phyloP scores from a whole-genome alignment of 2,113 vertebrate genomes.

The Dendrocopos noguchii region DNA sequence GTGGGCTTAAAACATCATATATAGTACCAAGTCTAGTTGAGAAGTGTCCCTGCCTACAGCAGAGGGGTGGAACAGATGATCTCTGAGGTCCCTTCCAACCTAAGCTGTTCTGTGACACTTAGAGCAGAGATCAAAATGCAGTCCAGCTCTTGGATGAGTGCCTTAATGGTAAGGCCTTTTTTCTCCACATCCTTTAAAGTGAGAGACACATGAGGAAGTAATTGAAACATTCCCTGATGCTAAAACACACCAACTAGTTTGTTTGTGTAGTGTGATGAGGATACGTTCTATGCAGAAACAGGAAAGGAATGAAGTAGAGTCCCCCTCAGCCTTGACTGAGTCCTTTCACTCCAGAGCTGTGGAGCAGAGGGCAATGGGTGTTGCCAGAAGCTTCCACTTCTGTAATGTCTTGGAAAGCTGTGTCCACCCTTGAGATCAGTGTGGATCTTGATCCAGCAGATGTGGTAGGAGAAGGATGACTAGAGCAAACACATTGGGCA shows the following conservation, averaged over 20 bases:
- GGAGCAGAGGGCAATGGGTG: neutral
- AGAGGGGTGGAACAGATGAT: no score
- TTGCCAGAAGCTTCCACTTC: neutral
- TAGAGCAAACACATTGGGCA: fast-evolving
- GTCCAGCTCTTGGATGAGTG: neutral
- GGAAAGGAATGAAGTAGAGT: neutral
- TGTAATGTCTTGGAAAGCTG: neutral
- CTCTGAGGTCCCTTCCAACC: no score
- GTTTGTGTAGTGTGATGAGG: neutral
- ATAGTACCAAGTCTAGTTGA: neutral
- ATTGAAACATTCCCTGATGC: no score
- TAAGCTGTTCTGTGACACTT: neutral
- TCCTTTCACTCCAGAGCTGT: neutral
- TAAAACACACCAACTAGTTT: neutral
- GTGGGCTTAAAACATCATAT: neutral
- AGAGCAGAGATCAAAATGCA: neutral
- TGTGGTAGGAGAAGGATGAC: fast-evolving
- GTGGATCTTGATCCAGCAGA: neutral
- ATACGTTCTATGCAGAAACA: neutral
- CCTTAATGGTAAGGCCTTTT: neutral
- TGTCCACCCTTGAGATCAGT: neutral
- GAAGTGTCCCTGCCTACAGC: no score
- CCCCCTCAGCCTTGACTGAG: neutral
- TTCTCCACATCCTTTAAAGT: neutral
- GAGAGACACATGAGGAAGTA: neutral